Percentiles rank a stretch among this genome's conserved stretches.
phyloP scores from a whole-genome alignment of 2,797 vertebrate genomes.

The Anguilla megastoma region DNA sequence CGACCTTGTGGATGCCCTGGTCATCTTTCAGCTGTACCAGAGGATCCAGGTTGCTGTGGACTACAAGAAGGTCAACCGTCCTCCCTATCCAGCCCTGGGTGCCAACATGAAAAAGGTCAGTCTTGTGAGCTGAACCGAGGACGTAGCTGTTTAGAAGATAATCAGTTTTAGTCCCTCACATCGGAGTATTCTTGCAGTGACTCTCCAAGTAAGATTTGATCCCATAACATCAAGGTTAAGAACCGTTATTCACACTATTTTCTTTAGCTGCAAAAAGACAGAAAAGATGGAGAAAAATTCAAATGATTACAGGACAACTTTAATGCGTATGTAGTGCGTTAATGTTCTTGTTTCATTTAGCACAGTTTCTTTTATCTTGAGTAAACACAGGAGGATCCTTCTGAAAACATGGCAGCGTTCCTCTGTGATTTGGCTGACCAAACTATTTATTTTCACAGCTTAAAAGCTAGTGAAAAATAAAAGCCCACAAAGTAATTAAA shows the following conservation, averaged over 20 bases:
- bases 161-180: background rate
- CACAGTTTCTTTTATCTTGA: background rate
- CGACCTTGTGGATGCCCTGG: slow-evolving; percentile 85
- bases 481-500: background rate
- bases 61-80: slow-evolving; percentile 87
- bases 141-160: background rate
- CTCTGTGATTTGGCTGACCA: background rate
- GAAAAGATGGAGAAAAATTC: background rate
- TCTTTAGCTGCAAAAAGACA: background rate
- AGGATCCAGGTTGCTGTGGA: slow-evolving; percentile 82
- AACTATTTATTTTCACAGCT: background rate
- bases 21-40: slow-evolving; percentile 92
- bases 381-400: background rate
- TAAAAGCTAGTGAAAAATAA: background rate
- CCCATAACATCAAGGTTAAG: too few relatives aligned
- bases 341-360: background rate
- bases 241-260: too few relatives aligned
- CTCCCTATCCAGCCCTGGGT: slow-evolving; percentile 83
- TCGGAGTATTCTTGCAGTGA: background rate
- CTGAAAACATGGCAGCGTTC: background rate
- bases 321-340: background rate
- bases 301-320: background rate
- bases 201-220: too few relatives aligned
- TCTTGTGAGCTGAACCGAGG: background rate
- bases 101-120: slow-evolving; percentile 92